Conservation (phyloP, 2,888 invertebrate species). For the Campoplex nolae region DNA sequence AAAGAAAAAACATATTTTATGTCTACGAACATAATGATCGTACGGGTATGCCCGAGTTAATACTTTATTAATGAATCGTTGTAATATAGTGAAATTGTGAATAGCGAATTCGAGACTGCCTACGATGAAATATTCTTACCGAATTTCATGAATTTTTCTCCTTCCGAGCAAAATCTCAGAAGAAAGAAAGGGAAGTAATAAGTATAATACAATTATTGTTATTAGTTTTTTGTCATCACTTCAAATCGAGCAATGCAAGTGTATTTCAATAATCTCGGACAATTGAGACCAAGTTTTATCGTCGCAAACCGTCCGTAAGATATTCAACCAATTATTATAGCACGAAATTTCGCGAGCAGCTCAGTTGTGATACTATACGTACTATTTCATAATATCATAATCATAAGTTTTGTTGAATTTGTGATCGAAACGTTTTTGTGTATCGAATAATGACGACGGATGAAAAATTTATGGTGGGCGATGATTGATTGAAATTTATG, state of each 20-base stretch:
- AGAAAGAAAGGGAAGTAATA: background rate
- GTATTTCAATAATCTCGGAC: constrained; percentile 14
- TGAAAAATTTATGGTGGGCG: background rate
- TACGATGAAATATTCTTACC: constrained; percentile 1
- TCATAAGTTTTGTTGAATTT: constrained; percentile 34
- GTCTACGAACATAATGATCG: constrained; percentile 1
- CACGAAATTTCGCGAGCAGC: constrained; percentile 48
- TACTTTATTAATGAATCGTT: constrained; percentile 30
- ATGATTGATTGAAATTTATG: constrained; percentile 17
- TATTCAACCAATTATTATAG: constrained; percentile 5
- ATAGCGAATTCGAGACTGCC: constrained; percentile 27
- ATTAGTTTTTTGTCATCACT: constrained; percentile 10
- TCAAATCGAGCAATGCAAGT: constrained; percentile 49
- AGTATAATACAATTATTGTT: background rate
- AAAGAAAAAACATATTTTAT: background rate
- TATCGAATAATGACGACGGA: constrained; percentile 16
- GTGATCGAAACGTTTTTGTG: constrained; percentile 26
- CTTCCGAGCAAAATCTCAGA: background rate
- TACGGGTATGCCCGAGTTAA: background rate
- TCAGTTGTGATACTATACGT: constrained; percentile 62
- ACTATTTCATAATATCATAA: constrained; percentile 19
- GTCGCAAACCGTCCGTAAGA: constrained; percentile 48
- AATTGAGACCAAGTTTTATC: constrained; percentile 20
- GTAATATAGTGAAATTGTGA: constrained; percentile 47
- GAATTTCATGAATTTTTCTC: background rate